These are phyloP conservation scores for Calliphora vomitoria DNA, from an alignment of 2,888 invertebrate genomes.

Conservation along the genomic window DNA sequence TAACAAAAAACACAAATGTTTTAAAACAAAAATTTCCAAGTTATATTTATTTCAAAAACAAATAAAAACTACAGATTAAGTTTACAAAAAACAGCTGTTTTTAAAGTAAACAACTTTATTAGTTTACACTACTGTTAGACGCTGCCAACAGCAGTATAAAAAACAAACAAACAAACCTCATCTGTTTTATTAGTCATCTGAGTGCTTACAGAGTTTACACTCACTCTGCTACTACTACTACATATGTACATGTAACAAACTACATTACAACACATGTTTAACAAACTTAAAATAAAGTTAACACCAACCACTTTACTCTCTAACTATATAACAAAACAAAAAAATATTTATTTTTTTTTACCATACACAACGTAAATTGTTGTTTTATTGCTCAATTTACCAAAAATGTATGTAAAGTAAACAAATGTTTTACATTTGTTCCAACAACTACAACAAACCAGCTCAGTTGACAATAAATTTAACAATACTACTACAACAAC, in stretches of 20 bases:
- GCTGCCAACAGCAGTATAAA: not conserved
- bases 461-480: slow-evolving; percentile 49
- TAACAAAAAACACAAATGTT: not conserved
- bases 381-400: slow-evolving; percentile 57
- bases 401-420: slow-evolving; percentile 58
- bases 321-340: not conserved
- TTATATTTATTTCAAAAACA: not conserved
- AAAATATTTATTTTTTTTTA: not conserved
- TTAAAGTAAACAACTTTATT: too few relatives aligned
- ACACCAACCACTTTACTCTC: not conserved
- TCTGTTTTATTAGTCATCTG: slow-evolving; percentile 65
- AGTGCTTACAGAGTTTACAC: slow-evolving; percentile 14
- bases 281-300: slow-evolving; percentile 30
- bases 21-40: too few relatives aligned
- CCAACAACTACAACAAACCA: slow-evolving; percentile 20
- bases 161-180: slow-evolving; percentile 40
- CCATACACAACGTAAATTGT: slow-evolving; percentile 30
- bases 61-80: not conserved
- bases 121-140: too few relatives aligned
- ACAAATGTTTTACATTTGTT: slow-evolving; percentile 47
- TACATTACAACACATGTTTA: slow-evolving; percentile 41
- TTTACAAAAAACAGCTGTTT: not conserved
- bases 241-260: not conserved
- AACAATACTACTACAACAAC: slow-evolving; percentile 11
- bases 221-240: not conserved